Percentiles rank a stretch among this genome's conserved stretches.
Conservation (phyloP, 1,140 invertebrate species). For the Bemisia tabaci region DNA sequence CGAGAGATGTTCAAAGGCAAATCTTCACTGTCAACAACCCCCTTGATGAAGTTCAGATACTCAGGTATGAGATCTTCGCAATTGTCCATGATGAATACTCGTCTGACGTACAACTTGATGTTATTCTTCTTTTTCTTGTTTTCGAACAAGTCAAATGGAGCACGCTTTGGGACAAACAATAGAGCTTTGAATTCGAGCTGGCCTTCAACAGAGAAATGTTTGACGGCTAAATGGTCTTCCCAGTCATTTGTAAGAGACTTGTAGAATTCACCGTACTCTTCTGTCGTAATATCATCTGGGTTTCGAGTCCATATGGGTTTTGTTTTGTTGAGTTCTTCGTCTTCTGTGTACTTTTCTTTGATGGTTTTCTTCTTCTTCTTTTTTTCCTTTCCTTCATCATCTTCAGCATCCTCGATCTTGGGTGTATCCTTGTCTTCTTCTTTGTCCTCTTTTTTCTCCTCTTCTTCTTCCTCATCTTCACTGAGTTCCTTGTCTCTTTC, state of each 20-base stretch:
- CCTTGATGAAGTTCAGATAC: conserved; percentile 93
- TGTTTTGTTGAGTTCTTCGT: conserved; percentile 96
- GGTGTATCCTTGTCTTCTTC: conserved; percentile 70
- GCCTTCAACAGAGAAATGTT: conserved; percentile 97
- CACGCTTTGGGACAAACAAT: conserved; percentile 84
- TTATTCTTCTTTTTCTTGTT: conserved; percentile 98
- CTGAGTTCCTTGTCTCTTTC: conserved; percentile 90
- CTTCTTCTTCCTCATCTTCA: conserved; percentile 68
- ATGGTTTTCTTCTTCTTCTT: conserved; percentile 93
- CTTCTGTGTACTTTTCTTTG: conserved; percentile 95
- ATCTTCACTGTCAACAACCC: conserved; percentile 97
- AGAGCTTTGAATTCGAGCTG: conserved; percentile 94
- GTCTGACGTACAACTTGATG: conserved; percentile 92
- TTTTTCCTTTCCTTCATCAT: conserved; percentile 66
- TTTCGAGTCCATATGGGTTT: conserved; percentile 99
- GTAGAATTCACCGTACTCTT: conserved; percentile 99
- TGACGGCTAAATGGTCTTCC: conserved; percentile 97
- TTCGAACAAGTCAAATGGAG: conserved; percentile 96
- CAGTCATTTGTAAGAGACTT: conserved; percentile 96
- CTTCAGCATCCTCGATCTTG: conserved; percentile 75
- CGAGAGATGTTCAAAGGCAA: conserved; percentile 94
- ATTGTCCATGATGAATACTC: conserved; percentile 99
- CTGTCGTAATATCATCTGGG: conserved; percentile 91
- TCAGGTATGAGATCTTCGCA: conserved; percentile 97
- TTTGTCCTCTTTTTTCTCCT: conserved; percentile 44